These are phyloP conservation scores for Andrena hattorfiana DNA, from an alignment of 2,888 invertebrate species.

Conservation along the genomic window DNA sequence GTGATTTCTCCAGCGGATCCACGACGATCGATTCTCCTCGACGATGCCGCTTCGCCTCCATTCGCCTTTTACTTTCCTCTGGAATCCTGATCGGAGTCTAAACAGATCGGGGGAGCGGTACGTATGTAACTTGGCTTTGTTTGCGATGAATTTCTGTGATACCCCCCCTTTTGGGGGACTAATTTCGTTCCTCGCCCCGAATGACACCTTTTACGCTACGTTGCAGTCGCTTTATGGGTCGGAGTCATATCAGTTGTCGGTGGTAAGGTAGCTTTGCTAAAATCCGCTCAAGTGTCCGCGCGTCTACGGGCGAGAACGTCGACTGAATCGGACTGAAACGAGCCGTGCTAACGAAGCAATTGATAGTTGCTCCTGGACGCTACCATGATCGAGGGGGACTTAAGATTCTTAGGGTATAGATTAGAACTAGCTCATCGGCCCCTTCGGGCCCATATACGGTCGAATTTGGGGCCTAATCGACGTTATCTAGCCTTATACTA, in stretches of 20 bases:
- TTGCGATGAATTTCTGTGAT: constrained; percentile 24
- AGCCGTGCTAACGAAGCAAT: constrained; percentile 8
- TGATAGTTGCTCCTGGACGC: neutral
- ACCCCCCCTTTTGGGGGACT: neutral
- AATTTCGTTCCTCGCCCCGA: neutral
- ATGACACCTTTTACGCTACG: neutral
- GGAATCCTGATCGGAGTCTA: neutral
- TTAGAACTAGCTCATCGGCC: constrained; percentile 36
- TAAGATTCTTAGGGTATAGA: constrained; percentile 39
- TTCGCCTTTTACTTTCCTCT: neutral
- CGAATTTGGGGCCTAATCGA: constrained; percentile 27
- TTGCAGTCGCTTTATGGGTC: neutral
- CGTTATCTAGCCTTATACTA: constrained; percentile 49
- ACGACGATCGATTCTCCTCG: neutral
- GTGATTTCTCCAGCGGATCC: neutral
- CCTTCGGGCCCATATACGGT: constrained; percentile 2
- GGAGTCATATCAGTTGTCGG: constrained; percentile 3
- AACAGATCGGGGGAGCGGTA: neutral
- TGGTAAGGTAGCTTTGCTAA: neutral
- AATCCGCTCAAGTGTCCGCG: neutral
- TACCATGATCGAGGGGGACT: constrained; percentile 17
- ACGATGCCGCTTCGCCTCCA: neutral
- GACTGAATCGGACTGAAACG: neutral
- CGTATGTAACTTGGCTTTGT: neutral
- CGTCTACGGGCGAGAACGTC: neutral